Evolutionary conservation across 2,797 vertebrate species (phyloP).

Genomic region (Coreius guichenoti): DNA sequence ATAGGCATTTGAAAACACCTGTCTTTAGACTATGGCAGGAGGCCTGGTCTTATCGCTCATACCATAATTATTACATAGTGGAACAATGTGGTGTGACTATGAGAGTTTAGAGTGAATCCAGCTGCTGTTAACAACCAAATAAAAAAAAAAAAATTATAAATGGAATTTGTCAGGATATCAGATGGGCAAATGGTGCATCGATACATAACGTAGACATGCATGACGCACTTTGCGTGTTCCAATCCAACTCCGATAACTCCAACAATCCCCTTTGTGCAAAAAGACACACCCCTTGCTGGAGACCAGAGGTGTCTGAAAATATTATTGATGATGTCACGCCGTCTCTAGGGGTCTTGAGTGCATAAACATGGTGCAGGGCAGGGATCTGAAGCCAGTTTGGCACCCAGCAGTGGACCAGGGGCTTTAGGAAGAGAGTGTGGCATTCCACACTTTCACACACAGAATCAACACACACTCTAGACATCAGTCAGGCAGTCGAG

Average conservation of each 20-base stretch:
- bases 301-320: constrained; percentile 67
- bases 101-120: neutral
- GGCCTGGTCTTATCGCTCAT: neutral
- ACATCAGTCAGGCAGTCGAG: constrained; percentile 68
- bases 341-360: constrained; percentile 73
- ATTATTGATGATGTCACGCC: constrained; percentile 74
- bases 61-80: constrained; percentile 32
- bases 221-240: neutral
- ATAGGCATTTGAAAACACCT: constrained; percentile 38
- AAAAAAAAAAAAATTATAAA: neutral
- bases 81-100: constrained; percentile 3
- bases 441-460: constrained; percentile 73
- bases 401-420: constrained; percentile 58
- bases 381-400: constrained; percentile 62
- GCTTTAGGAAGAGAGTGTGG: constrained; percentile 73
- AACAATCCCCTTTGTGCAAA: constrained; percentile 28
- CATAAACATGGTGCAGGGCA: constrained; percentile 71
- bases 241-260: constrained; percentile 21
- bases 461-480: constrained; percentile 74
- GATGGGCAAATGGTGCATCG: neutral
- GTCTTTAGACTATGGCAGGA: constrained; percentile 34
- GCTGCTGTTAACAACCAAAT: constrained; percentile 6
- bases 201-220: neutral
- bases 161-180: constrained; percentile 12
- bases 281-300: constrained; percentile 59